phyloP scores from a whole-genome alignment of 2,113 vertebrate species.

The Amphiprion percula region DNA sequence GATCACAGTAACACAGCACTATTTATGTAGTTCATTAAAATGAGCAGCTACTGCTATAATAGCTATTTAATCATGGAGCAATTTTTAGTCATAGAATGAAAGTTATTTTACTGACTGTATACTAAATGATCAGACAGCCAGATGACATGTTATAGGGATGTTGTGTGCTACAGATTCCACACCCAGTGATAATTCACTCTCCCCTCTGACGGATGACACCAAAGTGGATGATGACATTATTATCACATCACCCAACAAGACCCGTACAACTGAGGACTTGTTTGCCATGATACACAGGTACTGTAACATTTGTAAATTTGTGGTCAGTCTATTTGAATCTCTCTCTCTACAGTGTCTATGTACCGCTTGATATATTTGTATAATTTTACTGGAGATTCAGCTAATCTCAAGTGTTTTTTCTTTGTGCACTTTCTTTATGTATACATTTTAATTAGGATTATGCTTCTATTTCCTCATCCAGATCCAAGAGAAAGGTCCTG shows the following conservation, averaged over 20 bases:
- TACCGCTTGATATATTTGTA: not conserved
- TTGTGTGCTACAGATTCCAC: slow-evolving; percentile 83
- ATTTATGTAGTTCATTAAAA: not conserved
- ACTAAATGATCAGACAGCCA: slow-evolving; percentile 60
- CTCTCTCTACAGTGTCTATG: not conserved
- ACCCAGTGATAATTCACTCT: slow-evolving; percentile 93
- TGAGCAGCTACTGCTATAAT: not conserved
- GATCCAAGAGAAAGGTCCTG: slow-evolving; percentile 98
- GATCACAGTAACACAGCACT: not conserved
- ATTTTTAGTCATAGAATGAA: not conserved
- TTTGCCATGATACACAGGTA: slow-evolving; percentile 99
- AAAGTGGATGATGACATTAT: slow-evolving; percentile 91
- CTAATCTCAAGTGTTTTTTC: not conserved
- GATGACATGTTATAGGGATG: slow-evolving; percentile 64
- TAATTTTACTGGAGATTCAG: not conserved
- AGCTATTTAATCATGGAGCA: not conserved
- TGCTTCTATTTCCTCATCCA: slow-evolving; percentile 72
- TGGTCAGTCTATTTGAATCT: not conserved
- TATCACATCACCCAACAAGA: slow-evolving; percentile 94
- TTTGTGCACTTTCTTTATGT: not conserved
- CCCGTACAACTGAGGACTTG: slow-evolving; percentile 96
- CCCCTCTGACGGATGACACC: slow-evolving; percentile 93
- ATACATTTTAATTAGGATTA: slow-evolving; percentile 1
- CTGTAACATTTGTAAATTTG: not conserved
- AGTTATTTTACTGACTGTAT: slow-evolving; percentile 22